A percentile compares a stretch with the other conserved stretches of the same genome.
Evolutionary conservation across 1,140 invertebrate species (phyloP).

Genomic region (Vanessa tameamea): DNA sequence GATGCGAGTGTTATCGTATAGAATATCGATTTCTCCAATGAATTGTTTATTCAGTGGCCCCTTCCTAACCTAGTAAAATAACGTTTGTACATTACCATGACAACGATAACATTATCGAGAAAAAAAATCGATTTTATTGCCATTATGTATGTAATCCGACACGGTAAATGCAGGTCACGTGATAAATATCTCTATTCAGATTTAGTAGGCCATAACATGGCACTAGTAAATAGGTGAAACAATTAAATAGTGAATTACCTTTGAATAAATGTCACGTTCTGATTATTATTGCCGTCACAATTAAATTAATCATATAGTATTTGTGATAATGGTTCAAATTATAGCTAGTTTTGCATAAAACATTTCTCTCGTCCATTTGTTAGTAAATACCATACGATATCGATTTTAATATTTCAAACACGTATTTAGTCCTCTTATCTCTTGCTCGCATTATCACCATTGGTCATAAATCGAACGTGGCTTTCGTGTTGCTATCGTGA

Average conservation of each 20-base stretch:
- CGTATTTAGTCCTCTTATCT: constrained; percentile 44
- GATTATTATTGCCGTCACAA: background rate
- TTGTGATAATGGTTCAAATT: background rate
- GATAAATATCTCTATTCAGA: constrained; percentile 22
- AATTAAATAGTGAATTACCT: constrained; percentile 1
- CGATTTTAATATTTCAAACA: constrained; percentile 30
- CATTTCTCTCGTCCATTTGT: background rate
- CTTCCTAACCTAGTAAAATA: constrained; percentile 25
- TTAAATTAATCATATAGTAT: background rate
- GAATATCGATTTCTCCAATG: constrained; percentile 43
- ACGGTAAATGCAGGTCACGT: constrained; percentile 26
- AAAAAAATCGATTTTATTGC: constrained; percentile 33
- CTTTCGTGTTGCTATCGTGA: constrained; percentile 59
- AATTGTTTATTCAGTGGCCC: constrained; percentile 52
- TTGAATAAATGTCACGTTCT: constrained; percentile 10
- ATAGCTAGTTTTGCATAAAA: background rate
- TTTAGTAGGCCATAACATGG: constrained; percentile 18
- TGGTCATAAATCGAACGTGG: constrained; percentile 57
- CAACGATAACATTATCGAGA: constrained; percentile 37
- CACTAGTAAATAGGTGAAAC: constrained; percentile 12
- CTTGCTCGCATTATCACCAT: constrained; percentile 49
- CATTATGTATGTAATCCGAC: constrained; percentile 20
- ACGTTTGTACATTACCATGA: constrained; percentile 42
- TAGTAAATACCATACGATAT: constrained; percentile 13
- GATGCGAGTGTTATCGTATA: constrained; percentile 41